phyloP scores from a whole-genome alignment of 1,140 invertebrate species.

The Ctenoplectra terminalis region DNA sequence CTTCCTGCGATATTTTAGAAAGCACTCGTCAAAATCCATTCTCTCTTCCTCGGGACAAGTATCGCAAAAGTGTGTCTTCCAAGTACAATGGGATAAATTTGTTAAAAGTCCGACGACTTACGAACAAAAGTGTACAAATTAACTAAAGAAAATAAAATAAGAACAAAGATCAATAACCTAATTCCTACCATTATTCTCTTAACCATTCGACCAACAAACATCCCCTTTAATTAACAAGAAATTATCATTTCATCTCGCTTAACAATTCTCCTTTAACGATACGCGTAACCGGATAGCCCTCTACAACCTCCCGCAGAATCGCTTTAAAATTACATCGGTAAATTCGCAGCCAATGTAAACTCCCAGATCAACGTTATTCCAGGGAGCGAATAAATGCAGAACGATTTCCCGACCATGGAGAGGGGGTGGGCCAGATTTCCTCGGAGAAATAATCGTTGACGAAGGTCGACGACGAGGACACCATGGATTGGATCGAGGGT shows the following conservation, averaged over 20 bases:
- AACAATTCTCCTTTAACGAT: neutral
- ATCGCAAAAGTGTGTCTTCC: no score
- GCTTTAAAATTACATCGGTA: slow-evolving; percentile 34
- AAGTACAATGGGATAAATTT: no score
- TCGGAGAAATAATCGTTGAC: slow-evolving; percentile 66
- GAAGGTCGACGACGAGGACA: slow-evolving; percentile 59
- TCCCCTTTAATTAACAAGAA: neutral
- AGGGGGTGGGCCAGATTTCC: slow-evolving; percentile 30
- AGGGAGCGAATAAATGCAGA: slow-evolving; percentile 37
- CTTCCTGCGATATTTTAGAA: no score
- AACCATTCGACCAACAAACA: no score
- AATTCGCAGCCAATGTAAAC: slow-evolving; percentile 30
- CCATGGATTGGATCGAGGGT: slow-evolving; percentile 51
- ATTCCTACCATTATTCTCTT: no score
- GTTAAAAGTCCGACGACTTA: no score
- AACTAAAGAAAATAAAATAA: no score
- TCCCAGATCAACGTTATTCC: slow-evolving; percentile 22
- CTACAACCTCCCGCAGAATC: neutral
- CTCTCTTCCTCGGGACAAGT: no score
- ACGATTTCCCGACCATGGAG: slow-evolving; percentile 18
- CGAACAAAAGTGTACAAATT: no score
- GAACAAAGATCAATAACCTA: no score
- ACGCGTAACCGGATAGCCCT: neutral
- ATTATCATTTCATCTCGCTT: neutral
- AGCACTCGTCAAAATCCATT: no score